Evolutionary conservation across 1,140 invertebrate species (phyloP).

Genomic region (Pseudoatta argentina): DNA sequence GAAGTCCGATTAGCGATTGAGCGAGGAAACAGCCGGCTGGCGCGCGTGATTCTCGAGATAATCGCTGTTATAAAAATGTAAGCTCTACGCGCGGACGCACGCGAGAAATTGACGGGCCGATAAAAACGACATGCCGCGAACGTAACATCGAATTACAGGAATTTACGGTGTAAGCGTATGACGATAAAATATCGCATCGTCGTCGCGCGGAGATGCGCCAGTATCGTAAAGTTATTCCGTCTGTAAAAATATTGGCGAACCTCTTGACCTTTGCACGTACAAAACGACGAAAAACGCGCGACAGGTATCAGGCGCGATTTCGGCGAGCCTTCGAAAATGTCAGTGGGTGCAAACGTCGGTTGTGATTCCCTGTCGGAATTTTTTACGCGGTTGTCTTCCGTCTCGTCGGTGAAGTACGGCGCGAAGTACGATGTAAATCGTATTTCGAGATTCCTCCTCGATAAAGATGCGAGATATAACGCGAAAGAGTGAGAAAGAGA

Average conservation of each 20-base stretch:
- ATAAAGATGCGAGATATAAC: neutral
- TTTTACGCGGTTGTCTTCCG: neutral
- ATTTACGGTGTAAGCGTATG: neutral
- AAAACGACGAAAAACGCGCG: neutral
- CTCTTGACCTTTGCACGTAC: slow-evolving; percentile 11
- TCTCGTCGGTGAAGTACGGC: neutral
- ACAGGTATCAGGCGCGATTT: neutral
- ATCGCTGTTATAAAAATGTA: neutral
- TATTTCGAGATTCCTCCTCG: neutral
- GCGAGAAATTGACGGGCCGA: neutral
- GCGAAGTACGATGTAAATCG: neutral
- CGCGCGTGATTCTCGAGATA: neutral
- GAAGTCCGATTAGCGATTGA: slow-evolving; percentile 4
- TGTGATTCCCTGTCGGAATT: neutral
- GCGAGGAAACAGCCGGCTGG: neutral
- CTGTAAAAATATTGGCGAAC: slow-evolving; percentile 38
- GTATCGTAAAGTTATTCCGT: slow-evolving; percentile 35
- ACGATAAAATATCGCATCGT: slow-evolving; percentile 11
- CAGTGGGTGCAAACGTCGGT: too few species aligned
- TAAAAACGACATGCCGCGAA: slow-evolving; percentile 15
- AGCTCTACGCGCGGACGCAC: neutral
- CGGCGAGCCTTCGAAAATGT: neutral
- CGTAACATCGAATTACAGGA: slow-evolving; percentile 32
- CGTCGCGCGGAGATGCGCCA: neutral
- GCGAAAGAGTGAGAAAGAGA: neutral